Conservation (phyloP, 2,888 invertebrate species). For the Ichneumoninae sp. region DNA sequence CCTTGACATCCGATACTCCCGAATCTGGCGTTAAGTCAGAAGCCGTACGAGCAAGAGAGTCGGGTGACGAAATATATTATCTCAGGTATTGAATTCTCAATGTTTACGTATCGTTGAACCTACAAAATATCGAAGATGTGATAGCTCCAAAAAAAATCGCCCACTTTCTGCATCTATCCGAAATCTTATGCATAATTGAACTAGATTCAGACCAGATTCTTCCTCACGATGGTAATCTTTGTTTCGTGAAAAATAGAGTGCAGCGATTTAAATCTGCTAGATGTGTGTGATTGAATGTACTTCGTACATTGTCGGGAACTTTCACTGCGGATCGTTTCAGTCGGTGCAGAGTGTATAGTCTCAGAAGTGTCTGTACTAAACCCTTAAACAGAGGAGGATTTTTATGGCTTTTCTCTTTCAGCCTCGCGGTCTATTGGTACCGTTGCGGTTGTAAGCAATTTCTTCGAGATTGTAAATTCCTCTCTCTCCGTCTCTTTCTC, state of each 20-base stretch:
- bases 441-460: background rate
- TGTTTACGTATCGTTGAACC: background rate
- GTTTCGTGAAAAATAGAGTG: background rate
- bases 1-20: slow-evolving; percentile 18
- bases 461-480: slow-evolving; percentile 23
- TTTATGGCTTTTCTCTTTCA: slow-evolving; percentile 7
- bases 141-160: background rate
- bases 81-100: background rate
- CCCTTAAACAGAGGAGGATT: slow-evolving; percentile 12
- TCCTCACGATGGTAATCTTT: background rate
- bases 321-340: slow-evolving; percentile 1
- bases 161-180: background rate
- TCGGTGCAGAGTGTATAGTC: background rate
- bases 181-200: background rate
- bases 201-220: background rate
- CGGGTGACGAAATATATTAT: background rate
- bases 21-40: background rate
- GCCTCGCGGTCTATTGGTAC: background rate
- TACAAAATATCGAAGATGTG: background rate
- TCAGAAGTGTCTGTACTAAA: slow-evolving; percentile 21
- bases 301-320: background rate
- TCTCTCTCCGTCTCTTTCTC: background rate
- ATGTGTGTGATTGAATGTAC: background rate
- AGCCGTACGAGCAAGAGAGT: background rate
- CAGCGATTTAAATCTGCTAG: background rate